Base-by-base conservation (phyloP, 2,797 vertebrate species). In the Eupleurogrammus muticus region DNA sequence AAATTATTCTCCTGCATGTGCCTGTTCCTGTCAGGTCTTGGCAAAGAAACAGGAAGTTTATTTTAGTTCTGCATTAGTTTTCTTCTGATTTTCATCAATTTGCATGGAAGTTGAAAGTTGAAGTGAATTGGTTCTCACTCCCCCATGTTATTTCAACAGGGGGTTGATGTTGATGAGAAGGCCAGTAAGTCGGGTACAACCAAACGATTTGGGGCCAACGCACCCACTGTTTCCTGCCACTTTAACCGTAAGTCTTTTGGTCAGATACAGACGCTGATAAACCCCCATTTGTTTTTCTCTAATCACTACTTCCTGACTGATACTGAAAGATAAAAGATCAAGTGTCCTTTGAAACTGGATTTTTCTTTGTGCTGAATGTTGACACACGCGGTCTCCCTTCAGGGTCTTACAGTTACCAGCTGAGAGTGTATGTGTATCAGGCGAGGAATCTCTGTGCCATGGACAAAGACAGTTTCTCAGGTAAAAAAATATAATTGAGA, bases 401-500 rank as follows among this genome's bases (percentile, higher is more conserved):
- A 99, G 98, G 88, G 70, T 94, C 94, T 12, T 94, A 93, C 70
- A 79, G 80, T 69, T 99, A 98, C 77, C 97, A 99, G 44, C 94
- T 99, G 79, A 96, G 98, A 82, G 98, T 97, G 75, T 99, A 99
- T 0, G 49, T 99, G 68, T 98, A 99, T 90, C 98, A 99, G 89
- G 98, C 92, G 16, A 95, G 95, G 85, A 96, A 95, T 76, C 96
- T 99, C 81, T 93, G 93, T 84, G 95, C 98, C 70, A 96, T 99
- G 94, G 98, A 99, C 89, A 98, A 99, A 86, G 96, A 99, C 89
- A 99, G 97, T 75, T 99, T 99, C 92, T 99, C 98, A 85, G 98
- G 98, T 99, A 91, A 89, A 91, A 89, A 89, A 65, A 55, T 20
- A 57, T 62, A 49, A 23, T 42, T 32, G 12, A 50, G 1, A 53